Evolutionary conservation across 2,113 vertebrate species (phyloP).

Genomic region (Lampris incognitus): DNA sequence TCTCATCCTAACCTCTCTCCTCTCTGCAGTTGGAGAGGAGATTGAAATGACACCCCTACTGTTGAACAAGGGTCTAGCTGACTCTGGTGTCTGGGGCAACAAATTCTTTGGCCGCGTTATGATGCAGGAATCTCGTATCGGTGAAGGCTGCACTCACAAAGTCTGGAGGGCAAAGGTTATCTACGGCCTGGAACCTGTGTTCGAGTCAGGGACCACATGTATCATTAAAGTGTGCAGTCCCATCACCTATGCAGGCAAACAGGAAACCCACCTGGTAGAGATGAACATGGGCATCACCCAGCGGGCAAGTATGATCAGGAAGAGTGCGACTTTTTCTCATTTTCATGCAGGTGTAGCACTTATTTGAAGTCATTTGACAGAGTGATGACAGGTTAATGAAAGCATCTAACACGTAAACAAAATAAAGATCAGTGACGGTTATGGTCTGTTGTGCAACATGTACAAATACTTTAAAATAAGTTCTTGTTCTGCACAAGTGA

Average conservation of each 20-base stretch:
- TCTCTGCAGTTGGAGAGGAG: constrained; percentile 91
- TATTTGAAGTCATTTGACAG: neutral
- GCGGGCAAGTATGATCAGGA: constrained; percentile 82
- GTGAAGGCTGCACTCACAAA: constrained; percentile 84
- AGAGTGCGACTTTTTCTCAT: neutral
- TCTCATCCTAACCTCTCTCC: neutral
- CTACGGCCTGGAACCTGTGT: constrained; percentile 94
- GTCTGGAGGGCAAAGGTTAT: constrained; percentile 92
- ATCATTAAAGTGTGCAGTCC: constrained; percentile 91
- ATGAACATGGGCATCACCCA: constrained; percentile 91
- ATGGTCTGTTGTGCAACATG: too few species aligned
- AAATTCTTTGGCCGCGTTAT: constrained; percentile 95
- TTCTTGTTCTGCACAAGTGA: too few species aligned
- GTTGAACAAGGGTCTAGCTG: constrained; percentile 93
- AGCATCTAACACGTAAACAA: neutral
- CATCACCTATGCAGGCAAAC: constrained; percentile 90
- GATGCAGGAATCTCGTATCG: constrained; percentile 84
- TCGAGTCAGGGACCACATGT: constrained; percentile 92
- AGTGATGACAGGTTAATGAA: neutral
- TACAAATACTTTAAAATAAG: too few species aligned
- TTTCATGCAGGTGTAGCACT: neutral
- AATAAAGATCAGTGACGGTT: too few species aligned
- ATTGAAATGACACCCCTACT: constrained; percentile 97
- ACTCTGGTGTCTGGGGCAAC: constrained; percentile 91
- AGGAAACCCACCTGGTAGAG: constrained; percentile 88